Evolutionary conservation across 2,113 vertebrate species (phyloP).

Genomic region (Salvelinus sp.): DNA sequence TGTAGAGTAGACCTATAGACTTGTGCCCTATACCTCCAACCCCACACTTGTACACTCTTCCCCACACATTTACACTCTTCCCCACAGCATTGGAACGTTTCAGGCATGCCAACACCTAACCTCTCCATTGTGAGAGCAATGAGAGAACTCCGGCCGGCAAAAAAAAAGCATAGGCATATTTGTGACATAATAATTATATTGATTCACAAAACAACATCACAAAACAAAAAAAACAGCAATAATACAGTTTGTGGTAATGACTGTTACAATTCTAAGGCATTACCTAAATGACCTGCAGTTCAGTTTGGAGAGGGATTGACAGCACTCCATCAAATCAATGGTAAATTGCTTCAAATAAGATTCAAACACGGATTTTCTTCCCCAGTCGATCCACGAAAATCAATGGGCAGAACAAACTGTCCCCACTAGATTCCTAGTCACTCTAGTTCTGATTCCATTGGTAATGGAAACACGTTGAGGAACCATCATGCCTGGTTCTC

Average conservation of each 20-base stretch:
- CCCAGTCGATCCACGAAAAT: constrained; percentile 23
- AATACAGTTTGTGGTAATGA: constrained; percentile 31
- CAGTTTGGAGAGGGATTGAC: constrained; percentile 1
- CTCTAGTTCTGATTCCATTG: not conserved
- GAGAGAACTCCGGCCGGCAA: constrained; percentile 32
- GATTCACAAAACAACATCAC: constrained; percentile 28
- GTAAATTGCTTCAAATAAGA: not conserved
- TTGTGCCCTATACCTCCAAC: not conserved
- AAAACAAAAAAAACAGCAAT: not conserved
- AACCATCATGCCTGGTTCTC: too few relatives aligned
- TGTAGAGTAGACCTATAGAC: not conserved
- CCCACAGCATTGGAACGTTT: not conserved
- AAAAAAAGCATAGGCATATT: constrained; percentile 16
- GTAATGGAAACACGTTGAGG: too few relatives aligned
- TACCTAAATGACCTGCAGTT: constrained; percentile 22
- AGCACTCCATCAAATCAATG: not conserved
- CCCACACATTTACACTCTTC: not conserved
- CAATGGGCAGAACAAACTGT: constrained; percentile 22
- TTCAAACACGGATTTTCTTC: constrained; percentile 32
- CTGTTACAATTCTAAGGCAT: constrained; percentile 38
- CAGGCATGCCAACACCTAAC: not conserved
- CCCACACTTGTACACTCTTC: not conserved
- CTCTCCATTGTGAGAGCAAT: not conserved
- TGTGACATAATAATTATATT: constrained; percentile 29
- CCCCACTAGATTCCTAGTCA: constrained; percentile 1